Conservation (phyloP, 2,113 vertebrate species). For the Chionis minor region DNA sequence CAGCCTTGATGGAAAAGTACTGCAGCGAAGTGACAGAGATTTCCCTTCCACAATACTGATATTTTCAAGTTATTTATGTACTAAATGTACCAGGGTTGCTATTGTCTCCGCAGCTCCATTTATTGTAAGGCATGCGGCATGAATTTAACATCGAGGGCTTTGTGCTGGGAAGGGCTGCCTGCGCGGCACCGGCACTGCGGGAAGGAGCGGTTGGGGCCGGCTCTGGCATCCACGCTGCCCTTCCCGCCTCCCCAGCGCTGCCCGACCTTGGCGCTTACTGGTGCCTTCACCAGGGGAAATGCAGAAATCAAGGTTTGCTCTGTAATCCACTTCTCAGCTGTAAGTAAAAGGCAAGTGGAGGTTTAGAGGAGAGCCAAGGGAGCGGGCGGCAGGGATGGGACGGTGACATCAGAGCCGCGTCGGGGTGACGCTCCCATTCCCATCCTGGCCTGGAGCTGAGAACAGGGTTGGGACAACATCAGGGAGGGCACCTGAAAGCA, state of each 20-base stretch:
- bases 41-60: neutral
- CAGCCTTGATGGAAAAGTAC: neutral
- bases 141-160: neutral
- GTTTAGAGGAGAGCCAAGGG: neutral
- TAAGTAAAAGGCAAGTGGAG: neutral
- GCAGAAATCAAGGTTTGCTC: neutral
- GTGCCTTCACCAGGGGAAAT: neutral
- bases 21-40: neutral
- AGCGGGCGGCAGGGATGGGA: neutral
- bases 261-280: neutral
- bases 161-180: neutral
- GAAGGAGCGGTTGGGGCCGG: fast-evolving
- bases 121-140: neutral
- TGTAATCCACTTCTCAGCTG: neutral
- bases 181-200: fast-evolving
- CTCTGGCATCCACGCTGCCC: neutral
- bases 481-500: neutral
- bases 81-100: neutral
- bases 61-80: slow-evolving; percentile 3
- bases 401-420: fast-evolving
- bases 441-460: neutral
- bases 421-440: neutral
- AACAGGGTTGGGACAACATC: neutral
- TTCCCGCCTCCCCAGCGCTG: neutral
- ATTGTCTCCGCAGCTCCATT: neutral